Evolutionary conservation across 2,888 invertebrate species (phyloP).

Genomic region (Stenurella melanura): DNA sequence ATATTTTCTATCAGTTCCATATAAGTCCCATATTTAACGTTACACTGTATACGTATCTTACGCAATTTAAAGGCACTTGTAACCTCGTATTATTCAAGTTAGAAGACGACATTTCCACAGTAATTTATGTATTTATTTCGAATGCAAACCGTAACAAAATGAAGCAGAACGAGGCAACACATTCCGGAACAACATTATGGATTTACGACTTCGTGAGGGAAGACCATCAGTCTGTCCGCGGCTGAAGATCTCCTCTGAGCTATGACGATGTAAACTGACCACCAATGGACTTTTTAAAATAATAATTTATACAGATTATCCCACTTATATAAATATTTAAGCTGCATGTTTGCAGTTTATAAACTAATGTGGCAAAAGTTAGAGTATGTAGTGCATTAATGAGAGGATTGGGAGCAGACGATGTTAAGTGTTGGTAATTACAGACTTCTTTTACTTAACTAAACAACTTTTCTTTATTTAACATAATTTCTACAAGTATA

Average conservation of each 20-base stretch:
- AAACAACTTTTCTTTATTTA: too few species aligned
- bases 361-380: neutral
- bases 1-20: too few species aligned
- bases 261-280: conserved; percentile 18
- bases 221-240: conserved; percentile 34
- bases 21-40: too few species aligned
- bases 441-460: too few species aligned
- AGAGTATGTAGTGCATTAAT: too few species aligned
- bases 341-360: neutral
- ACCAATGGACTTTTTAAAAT: conserved; percentile 1
- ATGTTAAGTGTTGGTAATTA: too few species aligned
- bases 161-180: conserved; percentile 46
- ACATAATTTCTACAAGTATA: too few species aligned
- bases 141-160: conserved; percentile 46
- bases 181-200: conserved; percentile 39
- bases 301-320: conserved; percentile 4
- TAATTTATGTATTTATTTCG: conserved; percentile 46
- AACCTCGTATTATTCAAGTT: conserved; percentile 7
- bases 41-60: neutral
- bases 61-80: neutral
- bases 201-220: conserved; percentile 45
- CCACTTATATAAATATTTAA: neutral
- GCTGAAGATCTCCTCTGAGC: conserved; percentile 21
- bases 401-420: too few species aligned
- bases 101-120: conserved; percentile 14